Conservation (phyloP, 2,113 vertebrate species). For the Siniperca chuatsi region DNA sequence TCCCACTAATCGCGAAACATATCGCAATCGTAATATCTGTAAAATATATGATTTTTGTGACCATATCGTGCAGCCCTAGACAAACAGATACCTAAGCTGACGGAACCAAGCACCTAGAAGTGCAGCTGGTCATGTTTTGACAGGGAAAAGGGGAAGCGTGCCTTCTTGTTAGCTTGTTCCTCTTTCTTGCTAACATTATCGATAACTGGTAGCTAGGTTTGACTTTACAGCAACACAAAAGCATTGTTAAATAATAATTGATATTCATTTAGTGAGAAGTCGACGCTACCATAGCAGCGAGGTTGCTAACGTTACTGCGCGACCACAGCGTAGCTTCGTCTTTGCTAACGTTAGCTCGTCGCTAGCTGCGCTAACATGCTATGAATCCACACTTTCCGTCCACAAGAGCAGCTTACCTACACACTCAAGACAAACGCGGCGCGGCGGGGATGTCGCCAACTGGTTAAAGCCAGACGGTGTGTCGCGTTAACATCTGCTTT, state of each 20-base stretch:
- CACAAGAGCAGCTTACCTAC: neutral
- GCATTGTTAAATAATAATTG: neutral
- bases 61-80: no score
- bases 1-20: no score
- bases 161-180: constrained; percentile 9
- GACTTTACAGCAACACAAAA: neutral
- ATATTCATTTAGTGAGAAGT: accelerated
- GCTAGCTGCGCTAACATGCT: constrained; percentile 41
- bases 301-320: neutral
- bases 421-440: neutral
- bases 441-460: accelerated
- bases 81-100: no score
- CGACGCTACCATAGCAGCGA: neutral
- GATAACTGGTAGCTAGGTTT: no score
- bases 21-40: no score
- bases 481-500: neutral
- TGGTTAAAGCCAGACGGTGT: accelerated
- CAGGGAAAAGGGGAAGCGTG: neutral
- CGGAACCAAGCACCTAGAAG: neutral
- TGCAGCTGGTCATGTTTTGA: neutral
- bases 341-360: constrained; percentile 61
- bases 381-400: neutral
- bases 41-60: no score
- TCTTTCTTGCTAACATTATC: neutral
- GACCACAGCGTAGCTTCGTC: constrained; percentile 21